These are phyloP conservation scores for Gymnodraco acuticeps DNA, from an alignment of 2,797 vertebrate genomes.

Conservation along the genomic window DNA sequence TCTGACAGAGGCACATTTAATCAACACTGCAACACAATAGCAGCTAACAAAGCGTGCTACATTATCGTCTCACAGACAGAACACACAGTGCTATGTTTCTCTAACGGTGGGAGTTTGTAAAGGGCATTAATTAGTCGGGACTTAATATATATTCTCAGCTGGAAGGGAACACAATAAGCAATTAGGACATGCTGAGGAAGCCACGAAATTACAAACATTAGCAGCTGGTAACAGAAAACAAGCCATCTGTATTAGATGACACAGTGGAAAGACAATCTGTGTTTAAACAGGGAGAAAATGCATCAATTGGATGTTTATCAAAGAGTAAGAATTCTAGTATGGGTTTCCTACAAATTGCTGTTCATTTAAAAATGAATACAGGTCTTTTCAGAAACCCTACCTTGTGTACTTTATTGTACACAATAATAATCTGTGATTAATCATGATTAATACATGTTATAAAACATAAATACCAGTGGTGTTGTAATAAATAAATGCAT, in stretches of 20 bases:
- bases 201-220: slow-evolving; percentile 62
- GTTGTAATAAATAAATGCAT: no score
- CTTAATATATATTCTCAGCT: slow-evolving; percentile 65
- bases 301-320: slow-evolving; percentile 19
- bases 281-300: slow-evolving; percentile 47
- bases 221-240: slow-evolving; percentile 57
- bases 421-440: no score
- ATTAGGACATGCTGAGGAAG: slow-evolving; percentile 57
- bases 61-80: slow-evolving; percentile 5
- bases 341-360: not conserved
- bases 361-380: slow-evolving; percentile 1
- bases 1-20: slow-evolving; percentile 10
- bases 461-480: no score
- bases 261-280: slow-evolving; percentile 3
- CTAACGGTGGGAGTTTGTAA: slow-evolving; percentile 35
- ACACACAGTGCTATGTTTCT: no score
- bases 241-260: slow-evolving; percentile 28
- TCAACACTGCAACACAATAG: not conserved
- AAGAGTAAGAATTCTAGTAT: not conserved
- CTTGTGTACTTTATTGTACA: no score
- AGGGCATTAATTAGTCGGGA: slow-evolving; percentile 65
- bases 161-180: slow-evolving; percentile 64
- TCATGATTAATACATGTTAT: no score
- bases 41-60: slow-evolving; percentile 15
- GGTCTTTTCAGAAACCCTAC: not conserved